Percentiles rank a stretch among this genome's conserved stretches.
Evolutionary conservation across 2,888 invertebrate species (phyloP).

Genomic region (Hypselothyrea guttata): DNA sequence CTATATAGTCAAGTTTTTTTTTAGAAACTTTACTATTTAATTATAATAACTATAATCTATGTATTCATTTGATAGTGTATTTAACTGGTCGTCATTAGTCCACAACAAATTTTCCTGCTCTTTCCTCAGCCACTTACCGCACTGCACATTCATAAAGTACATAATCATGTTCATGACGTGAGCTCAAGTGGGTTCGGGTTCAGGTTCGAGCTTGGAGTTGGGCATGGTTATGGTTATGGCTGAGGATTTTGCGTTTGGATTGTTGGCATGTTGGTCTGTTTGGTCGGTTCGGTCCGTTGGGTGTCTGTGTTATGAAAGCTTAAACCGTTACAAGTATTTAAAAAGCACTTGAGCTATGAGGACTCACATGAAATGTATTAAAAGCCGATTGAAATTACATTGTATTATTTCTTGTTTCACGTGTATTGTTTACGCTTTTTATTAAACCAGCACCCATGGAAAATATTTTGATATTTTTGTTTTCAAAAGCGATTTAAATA

Average conservation of each 20-base stretch:
- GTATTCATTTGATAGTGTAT: constrained; percentile 22
- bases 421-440: constrained; percentile 17
- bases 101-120: background rate
- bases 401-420: constrained; percentile 37
- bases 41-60: too few relatives aligned
- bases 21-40: too few relatives aligned
- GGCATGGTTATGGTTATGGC: background rate
- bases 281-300: background rate
- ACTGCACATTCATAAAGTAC: constrained; percentile 72
- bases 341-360: constrained; percentile 60
- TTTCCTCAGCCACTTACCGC: constrained; percentile 28
- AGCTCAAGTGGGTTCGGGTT: constrained; percentile 42
- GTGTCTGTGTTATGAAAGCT: constrained; percentile 53
- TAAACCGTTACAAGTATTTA: constrained; percentile 73
- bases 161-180: constrained; percentile 72
- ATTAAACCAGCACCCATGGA: constrained; percentile 31
- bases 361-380: constrained; percentile 47
- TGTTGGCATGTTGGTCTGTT: constrained; percentile 17
- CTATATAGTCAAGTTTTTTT: too few relatives aligned
- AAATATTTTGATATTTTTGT: background rate
- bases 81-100: background rate
- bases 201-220: background rate
- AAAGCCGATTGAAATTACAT: constrained; percentile 54
- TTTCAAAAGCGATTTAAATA: too few relatives aligned
- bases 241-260: constrained; percentile 1